Evolutionary conservation across 2,888 invertebrate genomes (phyloP), one percentile per base, ranked within the genome.

Genomic region (Geotrupes spiniger): DNA sequence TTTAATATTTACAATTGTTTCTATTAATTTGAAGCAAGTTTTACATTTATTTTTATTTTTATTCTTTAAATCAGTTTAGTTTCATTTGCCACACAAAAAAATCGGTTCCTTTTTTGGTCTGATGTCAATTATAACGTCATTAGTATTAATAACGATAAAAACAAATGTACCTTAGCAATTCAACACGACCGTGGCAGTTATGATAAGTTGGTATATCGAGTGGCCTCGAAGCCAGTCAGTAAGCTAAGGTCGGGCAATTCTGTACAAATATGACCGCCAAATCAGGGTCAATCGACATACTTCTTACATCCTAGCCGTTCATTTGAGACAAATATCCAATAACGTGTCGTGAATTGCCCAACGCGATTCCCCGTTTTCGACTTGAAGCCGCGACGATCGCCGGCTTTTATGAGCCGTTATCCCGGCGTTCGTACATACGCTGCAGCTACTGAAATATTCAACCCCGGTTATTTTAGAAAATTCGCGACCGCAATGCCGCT

Each of bases 151-250:
- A 11, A 29, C 29, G 10, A 29, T 15, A 33, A 33, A 33, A 33
- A 33, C 11, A 33, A 33, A 15, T 29, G 29, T 29, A 29, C 33
- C 11, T 33, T 33, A 33, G 33, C 33, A 33, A 33, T 33, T 33
- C 15, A 33, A 33, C 39, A 46, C 33, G 39, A 46, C 40, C 33
- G 40, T 46, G 46, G 39, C 36, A 33, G 31, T 12, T 47, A 25
- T 40, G 42, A 46, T 45, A 42, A 47, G 43, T 46, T 49, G 52
- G 42, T 58, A 54, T 58, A 54, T 52, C 50, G 46, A 52, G 42
- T 48, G 52, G 49, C 58, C 58, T 58, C 54, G 56, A 52, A 57
- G 58, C 54, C 52, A 60, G 60, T 59, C 59, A 59, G 59, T 59
- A 58, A 57, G 58, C 53, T 59, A 59, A 61, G 60, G 60, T 59